Conservation (phyloP, 2,113 vertebrate species). For the Riparia riparia region DNA sequence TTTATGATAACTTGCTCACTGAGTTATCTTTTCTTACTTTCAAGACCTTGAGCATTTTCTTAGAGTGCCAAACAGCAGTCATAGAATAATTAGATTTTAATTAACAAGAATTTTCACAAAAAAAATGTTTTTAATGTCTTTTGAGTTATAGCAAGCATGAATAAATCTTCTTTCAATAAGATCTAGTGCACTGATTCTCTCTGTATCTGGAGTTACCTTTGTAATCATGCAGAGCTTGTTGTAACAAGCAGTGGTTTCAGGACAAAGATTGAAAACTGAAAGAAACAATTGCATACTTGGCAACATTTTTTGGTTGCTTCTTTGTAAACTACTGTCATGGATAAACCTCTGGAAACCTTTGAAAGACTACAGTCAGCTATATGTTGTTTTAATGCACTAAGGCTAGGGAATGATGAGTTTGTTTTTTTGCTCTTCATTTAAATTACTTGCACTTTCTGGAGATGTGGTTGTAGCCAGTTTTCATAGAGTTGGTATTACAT, state of each 20-base stretch:
- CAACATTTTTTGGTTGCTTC: neutral
- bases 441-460: neutral
- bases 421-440: neutral
- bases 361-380: neutral
- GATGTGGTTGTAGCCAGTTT: neutral
- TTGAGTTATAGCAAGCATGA: neutral
- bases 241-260: neutral
- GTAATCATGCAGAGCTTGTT: neutral
- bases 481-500: neutral
- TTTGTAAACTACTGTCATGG: neutral
- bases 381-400: neutral
- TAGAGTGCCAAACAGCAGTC: neutral
- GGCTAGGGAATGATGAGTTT: neutral
- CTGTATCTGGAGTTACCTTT: neutral
- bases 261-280: slow-evolving; percentile 8
- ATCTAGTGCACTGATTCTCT: neutral
- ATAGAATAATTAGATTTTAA: slow-evolving; percentile 54
- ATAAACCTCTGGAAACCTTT: neutral
- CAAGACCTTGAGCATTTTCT: slow-evolving; percentile 29
- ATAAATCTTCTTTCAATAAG: slow-evolving; percentile 13
- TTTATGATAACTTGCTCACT: slow-evolving; percentile 41
- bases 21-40: slow-evolving; percentile 51
- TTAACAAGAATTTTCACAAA: slow-evolving; percentile 4
- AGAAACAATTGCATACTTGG: neutral
- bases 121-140: neutral